phyloP scores from a whole-genome alignment of 1,140 invertebrate species.

The Drosophila kohkoa region DNA sequence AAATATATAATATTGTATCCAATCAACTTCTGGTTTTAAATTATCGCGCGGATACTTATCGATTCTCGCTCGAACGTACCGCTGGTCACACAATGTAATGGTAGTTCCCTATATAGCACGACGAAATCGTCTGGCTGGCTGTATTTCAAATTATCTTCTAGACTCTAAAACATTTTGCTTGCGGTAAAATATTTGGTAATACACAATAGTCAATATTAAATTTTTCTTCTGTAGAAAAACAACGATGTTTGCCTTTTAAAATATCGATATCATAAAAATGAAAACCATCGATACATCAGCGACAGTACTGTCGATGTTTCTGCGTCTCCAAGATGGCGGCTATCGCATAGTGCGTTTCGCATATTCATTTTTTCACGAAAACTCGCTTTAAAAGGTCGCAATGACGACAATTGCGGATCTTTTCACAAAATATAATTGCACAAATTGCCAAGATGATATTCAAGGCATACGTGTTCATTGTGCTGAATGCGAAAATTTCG shows the following conservation, averaged over 20 bases:
- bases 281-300: too few species aligned
- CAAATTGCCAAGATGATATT: constrained; percentile 96
- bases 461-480: constrained; percentile 94
- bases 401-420: constrained; percentile 85
- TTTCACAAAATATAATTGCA: constrained; percentile 94
- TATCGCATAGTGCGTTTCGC: constrained; percentile 53
- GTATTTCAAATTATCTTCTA: too few species aligned
- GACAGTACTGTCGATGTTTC: too few species aligned
- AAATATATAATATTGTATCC: constrained; percentile 69
- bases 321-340: constrained; percentile 38
- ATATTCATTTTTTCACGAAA: constrained; percentile 50
- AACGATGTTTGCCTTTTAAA: too few species aligned
- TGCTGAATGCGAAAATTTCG: constrained; percentile 93
- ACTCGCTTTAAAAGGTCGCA: constrained; percentile 41
- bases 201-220: too few species aligned
- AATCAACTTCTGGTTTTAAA: constrained; percentile 26
- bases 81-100: constrained; percentile 38
- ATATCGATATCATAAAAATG: too few species aligned
- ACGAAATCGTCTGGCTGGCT: too few species aligned
- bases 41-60: constrained; percentile 1
- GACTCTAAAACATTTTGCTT: too few species aligned
- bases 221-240: too few species aligned
- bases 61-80: too few species aligned
- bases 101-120: background rate
- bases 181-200: too few species aligned